Base-by-base conservation (phyloP, 2,797 vertebrate species). In the Rhynchonycteris naso region DNA sequence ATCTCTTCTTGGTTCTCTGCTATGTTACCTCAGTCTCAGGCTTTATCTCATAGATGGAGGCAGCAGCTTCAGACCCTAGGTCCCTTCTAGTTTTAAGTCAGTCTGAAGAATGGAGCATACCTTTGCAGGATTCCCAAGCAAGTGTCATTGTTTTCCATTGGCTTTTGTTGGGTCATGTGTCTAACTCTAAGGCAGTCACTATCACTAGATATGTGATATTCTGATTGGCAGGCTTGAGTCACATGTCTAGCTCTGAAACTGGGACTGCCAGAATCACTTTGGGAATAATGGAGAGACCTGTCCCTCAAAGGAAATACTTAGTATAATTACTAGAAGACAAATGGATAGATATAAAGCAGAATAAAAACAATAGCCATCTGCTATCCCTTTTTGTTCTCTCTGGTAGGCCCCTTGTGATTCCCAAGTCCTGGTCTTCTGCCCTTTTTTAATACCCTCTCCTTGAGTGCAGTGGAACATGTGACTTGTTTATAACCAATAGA, bases 21-120 rank as follows among this genome's bases (percentile, higher is more conserved):
- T 88, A 2, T 61, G 59, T 88, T 35, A 56, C 61, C 54, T 76
- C 50, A 66, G 4, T 43, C 88, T 88, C 90, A 30, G 38, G n/a
- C 13, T 43, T 93, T 52, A 61, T 4, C 30, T 58, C 52, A 79
- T 4, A 63, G 54, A 47, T 66, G 28, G 14, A 90, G 59, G 33
- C 14, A 63, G 22, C 59, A 78, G 28, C 47, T 89, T 33, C 24
- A 86, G 30, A 7, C 35, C n/a, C 21, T 50, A 59, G 1, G 4
- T 78, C 54, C 38, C 90, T 61, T 83, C 80, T 83, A 59, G 38
- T 35, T 91, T 92, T 74, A 80, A 89, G 54, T 88, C 52, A 63
- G 18, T 43, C 90, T 81, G 10, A 88, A 88, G 83, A 88, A 52
- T 65, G 5, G 11, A 28, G 7, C 54, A n/a, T 94, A 75, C 71